Percentiles rank a stretch among this genome's conserved stretches.
Conservation (phyloP, 2,888 invertebrate species). For the Aporophyla nigra region DNA sequence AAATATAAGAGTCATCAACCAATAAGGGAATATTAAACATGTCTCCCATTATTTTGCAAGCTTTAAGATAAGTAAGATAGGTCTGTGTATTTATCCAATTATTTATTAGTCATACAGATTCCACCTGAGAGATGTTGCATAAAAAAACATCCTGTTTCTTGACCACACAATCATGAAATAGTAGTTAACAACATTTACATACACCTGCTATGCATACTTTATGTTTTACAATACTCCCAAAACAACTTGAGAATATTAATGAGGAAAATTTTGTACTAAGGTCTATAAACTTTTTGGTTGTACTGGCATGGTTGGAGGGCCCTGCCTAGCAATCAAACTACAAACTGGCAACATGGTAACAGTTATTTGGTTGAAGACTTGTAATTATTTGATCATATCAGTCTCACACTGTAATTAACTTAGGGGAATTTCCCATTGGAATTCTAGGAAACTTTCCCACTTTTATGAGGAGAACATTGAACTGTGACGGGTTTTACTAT, state of each 20-base stretch:
- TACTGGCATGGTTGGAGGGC: background rate
- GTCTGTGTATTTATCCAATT: background rate
- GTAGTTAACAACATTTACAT: constrained; percentile 50
- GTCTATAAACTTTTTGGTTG: constrained; percentile 5
- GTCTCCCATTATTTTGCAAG: background rate
- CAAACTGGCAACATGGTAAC: constrained; percentile 11
- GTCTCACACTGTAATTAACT: constrained; percentile 32
- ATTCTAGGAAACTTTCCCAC: background rate
- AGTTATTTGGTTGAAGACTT: constrained; percentile 28
- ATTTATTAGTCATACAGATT: constrained; percentile 4
- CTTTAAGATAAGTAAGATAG: too few species aligned
- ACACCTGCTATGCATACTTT: constrained; percentile 57
- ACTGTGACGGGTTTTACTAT: background rate
- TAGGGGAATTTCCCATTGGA: constrained; percentile 44
- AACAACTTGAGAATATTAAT: constrained; percentile 59
- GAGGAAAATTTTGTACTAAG: constrained; percentile 24
- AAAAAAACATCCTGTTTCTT: constrained; percentile 27
- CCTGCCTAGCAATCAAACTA: constrained; percentile 4
- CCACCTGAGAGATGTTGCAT: constrained; percentile 14
- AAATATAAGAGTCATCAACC: background rate
- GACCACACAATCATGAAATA: constrained; percentile 18
- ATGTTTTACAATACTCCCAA: constrained; percentile 43
- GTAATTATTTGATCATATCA: constrained; percentile 55
- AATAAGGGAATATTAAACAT: background rate
- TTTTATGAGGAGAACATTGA: constrained; percentile 7